These are phyloP conservation scores for Thecocarcelia acutangulata DNA, from an alignment of 2,888 invertebrate species.

Conservation along the genomic window DNA sequence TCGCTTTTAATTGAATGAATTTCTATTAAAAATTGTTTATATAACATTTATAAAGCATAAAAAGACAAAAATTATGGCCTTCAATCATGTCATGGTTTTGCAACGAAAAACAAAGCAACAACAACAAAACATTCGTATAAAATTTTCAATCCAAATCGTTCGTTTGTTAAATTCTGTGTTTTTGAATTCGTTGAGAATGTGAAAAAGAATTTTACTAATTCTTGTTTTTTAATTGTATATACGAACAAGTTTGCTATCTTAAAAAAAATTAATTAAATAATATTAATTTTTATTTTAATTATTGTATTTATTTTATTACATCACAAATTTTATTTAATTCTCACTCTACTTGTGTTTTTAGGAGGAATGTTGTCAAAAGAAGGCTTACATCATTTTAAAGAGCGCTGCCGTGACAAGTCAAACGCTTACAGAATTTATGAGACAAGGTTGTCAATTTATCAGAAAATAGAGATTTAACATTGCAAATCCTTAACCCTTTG, in stretches of 20 bases:
- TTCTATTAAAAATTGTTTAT: constrained; percentile 45
- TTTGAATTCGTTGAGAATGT: constrained; percentile 19
- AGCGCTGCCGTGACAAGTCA: not conserved
- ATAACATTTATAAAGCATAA: constrained; percentile 13
- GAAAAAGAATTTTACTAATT: constrained; percentile 26
- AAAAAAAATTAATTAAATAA: constrained; percentile 20
- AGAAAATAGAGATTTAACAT: too few relatives aligned
- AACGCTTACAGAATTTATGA: constrained; percentile 11
- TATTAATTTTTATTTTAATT: constrained; percentile 35
- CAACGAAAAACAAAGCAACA: not conserved
- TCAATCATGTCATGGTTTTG: constrained; percentile 66
- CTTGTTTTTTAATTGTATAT: too few relatives aligned
- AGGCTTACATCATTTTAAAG: constrained; percentile 36
- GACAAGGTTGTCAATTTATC: not conserved
- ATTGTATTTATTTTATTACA: too few relatives aligned
- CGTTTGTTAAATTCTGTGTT: not conserved
- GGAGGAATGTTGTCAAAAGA: constrained; percentile 1
- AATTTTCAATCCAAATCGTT: constrained; percentile 14
- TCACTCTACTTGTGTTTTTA: not conserved
- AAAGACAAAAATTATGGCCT: constrained; percentile 58
- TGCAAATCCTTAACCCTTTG: too few relatives aligned
- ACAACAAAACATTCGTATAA: constrained; percentile 3
- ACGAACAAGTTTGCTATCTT: not conserved
- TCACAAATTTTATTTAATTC: constrained; percentile 17
- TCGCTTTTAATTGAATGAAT: constrained; percentile 29